These are phyloP conservation scores for Hypsopygia costalis DNA, from an alignment of 2,888 invertebrate species.

Conservation along the genomic window DNA sequence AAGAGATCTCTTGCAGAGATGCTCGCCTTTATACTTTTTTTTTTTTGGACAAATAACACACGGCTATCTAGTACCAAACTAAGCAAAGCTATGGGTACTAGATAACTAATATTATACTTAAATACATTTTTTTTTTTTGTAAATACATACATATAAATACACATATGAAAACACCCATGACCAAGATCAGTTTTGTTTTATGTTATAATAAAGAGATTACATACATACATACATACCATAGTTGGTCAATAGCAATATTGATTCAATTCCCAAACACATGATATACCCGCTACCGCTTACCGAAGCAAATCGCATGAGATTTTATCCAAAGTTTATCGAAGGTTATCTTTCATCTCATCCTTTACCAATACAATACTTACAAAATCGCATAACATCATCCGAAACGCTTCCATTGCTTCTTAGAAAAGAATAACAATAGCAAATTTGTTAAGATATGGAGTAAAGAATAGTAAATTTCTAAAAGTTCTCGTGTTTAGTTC, in stretches of 20 bases:
- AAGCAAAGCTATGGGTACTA: too few relatives aligned
- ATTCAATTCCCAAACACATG: conserved; percentile 35
- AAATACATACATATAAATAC: too few relatives aligned
- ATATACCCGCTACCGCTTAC: conserved; percentile 47
- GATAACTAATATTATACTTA: too few relatives aligned
- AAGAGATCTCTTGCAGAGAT: too few relatives aligned
- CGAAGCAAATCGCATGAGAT: conserved; percentile 63
- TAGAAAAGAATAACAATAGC: not conserved
- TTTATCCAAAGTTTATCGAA: conserved; percentile 65
- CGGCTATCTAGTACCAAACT: too few relatives aligned
- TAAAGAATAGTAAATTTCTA: conserved; percentile 20
- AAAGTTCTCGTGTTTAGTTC: conserved; percentile 7
- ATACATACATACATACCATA: too few relatives aligned
- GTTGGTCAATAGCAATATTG: conserved; percentile 23
- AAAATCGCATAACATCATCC: conserved; percentile 12
- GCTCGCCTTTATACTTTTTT: too few relatives aligned
- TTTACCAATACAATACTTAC: conserved; percentile 27
- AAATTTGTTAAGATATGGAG: conserved; percentile 6
- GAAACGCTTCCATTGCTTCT: conserved; percentile 24
- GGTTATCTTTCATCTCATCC: conserved; percentile 63
- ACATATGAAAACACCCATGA: too few relatives aligned
- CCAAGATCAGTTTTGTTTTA: too few relatives aligned
- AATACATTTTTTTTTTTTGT: too few relatives aligned
- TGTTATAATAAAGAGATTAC: too few relatives aligned
- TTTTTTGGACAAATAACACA: too few relatives aligned